These are phyloP conservation scores for Mizuhopecten yessoensis DNA, from an alignment of 1,140 invertebrate genomes.

Conservation along the genomic window DNA sequence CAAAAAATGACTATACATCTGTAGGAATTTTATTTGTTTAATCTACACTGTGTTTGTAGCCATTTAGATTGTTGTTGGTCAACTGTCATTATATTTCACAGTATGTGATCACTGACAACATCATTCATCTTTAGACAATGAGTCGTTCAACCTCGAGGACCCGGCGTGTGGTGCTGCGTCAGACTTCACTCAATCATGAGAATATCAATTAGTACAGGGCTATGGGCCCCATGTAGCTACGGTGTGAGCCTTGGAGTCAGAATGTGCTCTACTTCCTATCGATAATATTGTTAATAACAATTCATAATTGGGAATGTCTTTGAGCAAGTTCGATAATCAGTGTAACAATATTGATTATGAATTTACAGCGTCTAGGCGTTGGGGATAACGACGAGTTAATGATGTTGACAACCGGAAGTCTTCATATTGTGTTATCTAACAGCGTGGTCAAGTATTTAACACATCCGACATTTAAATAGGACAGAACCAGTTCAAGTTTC, in stretches of 20 bases:
- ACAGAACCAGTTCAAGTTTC: neutral
- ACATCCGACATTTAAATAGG: neutral
- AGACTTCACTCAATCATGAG: neutral
- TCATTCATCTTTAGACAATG: neutral
- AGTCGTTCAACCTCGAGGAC: neutral
- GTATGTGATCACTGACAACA: neutral
- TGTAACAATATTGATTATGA: neutral
- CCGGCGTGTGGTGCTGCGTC: neutral
- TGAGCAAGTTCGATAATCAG: neutral
- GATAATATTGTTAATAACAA: conserved; percentile 3
- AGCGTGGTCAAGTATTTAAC: neutral
- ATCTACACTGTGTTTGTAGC: too few species aligned
- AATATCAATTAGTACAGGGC: neutral
- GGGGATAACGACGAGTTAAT: neutral
- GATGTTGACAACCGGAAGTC: neutral
- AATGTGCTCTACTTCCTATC: neutral
- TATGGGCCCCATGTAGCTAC: too few species aligned
- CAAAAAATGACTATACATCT: too few species aligned
- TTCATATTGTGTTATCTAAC: neutral
- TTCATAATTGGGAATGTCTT: neutral
- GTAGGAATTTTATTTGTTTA: too few species aligned
- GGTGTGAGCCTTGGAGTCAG: neutral
- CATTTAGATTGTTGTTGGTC: too few species aligned
- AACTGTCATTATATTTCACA: neutral
- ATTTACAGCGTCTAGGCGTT: neutral